Evolutionary conservation across 2,797 vertebrate genomes (phyloP).

Genomic region (Simalia tracyae): DNA sequence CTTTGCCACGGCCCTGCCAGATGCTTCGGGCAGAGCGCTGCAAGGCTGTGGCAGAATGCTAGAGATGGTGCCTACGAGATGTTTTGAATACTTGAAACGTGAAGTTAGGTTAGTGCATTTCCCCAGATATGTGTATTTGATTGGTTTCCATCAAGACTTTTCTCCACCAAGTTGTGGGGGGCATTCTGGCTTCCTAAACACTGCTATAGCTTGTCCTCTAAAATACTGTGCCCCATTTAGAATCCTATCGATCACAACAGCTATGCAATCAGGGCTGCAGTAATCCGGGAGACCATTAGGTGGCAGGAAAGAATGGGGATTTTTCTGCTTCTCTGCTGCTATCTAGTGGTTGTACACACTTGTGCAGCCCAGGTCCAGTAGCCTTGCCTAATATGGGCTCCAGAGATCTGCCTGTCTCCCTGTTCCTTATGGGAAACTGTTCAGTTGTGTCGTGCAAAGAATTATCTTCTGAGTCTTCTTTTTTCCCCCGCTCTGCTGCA

Average conservation of each 20-base stretch:
- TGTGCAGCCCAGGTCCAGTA: not conserved
- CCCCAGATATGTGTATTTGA: not conserved
- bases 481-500: not conserved
- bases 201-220: not conserved
- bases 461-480: not conserved
- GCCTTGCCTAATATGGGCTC: not conserved
- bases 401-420: not conserved
- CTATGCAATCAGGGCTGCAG: not conserved
- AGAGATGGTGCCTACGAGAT: not conserved
- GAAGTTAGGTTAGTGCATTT: not conserved
- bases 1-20: not conserved
- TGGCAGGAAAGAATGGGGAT: not conserved
- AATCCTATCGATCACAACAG: not conserved
- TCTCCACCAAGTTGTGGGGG: not conserved
- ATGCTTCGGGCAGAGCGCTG: not conserved
- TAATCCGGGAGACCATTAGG: not conserved
- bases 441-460: not conserved
- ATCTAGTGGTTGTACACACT: not conserved
- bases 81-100: not conserved
- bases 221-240: not conserved
- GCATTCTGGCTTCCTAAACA: not conserved
- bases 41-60: not conserved
- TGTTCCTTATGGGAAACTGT: not conserved
- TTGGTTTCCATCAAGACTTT: not conserved
- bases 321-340: not conserved